Evolutionary conservation across 1,140 invertebrate genomes (phyloP), one percentile per base, ranked within the genome.

Genomic region (Drosophila punjabiensis): DNA sequence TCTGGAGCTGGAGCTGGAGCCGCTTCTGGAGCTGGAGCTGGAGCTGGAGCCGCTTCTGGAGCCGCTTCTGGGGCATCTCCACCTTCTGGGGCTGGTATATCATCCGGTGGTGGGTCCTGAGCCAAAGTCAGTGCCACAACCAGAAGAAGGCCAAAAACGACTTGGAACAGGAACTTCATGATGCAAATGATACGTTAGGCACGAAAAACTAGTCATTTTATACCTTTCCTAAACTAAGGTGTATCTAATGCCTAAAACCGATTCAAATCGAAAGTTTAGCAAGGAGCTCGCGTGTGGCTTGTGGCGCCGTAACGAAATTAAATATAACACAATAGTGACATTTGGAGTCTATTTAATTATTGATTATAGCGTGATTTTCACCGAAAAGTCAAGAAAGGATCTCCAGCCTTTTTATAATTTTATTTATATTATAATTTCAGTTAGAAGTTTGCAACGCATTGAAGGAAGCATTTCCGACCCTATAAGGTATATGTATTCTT

Each of bases 291-390:
- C 74, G 50, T 55, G 65, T 53, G 65, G 35, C 74, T 55, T 52
- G 65, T 53, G 62, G 35, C 64, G 13, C 69, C 60, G 71, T 61
- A 62, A 66, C 66, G 50, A 90, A 90, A 82, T 82, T 66, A 86
- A 86, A 90, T 90, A 76, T 55, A 78, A 86, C 76, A 82, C 87
- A 90, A 81, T 90, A 6, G 5, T 6, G 10, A 10, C 28, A 18
- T 32, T 32, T n/a, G 32, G 5, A 11, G 2, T 52, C 11, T 11
- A 30, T n/a, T 6, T 52, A 10, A 11, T 2, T 3, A 5, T 3
- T 16, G 7, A 2, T 45, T 1, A 13, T 16, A 5, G 13, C 24
- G 9, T 28, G 4, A 2, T 16, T 16, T 16, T 4, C 4, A 16
- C 24, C 14, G 6, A 1, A 10, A 11, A 52, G n/a, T 2, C 5